Evolutionary conservation across 2,888 invertebrate species (phyloP).

Genomic region (Arge pagana): DNA sequence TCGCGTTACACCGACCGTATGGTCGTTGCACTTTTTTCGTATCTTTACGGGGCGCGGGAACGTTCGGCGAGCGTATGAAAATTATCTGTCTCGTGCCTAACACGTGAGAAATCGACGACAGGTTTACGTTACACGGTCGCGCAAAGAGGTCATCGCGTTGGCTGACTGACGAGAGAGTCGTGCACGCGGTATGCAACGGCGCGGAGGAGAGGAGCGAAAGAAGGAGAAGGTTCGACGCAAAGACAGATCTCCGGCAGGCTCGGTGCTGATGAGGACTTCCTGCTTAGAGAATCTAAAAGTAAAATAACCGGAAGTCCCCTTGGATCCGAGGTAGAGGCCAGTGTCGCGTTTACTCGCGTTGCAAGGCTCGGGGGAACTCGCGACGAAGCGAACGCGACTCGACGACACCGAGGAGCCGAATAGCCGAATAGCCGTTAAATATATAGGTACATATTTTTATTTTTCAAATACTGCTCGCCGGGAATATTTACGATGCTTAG

Average conservation of each 20-base stretch:
- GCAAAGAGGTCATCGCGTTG: neutral
- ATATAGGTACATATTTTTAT: neutral
- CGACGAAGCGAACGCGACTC: neutral
- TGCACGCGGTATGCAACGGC: too few species aligned
- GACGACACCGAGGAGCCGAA: neutral
- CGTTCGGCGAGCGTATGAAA: too few species aligned
- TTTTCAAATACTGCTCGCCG: conserved; percentile 1
- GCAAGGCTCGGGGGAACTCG: neutral
- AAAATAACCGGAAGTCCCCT: conserved; percentile 40
- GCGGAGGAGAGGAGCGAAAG: too few species aligned
- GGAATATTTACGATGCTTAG: conserved; percentile 12
- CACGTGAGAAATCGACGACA: too few species aligned
- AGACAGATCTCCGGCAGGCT: conserved; percentile 28
- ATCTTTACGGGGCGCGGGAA: too few species aligned
- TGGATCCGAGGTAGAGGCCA: conserved; percentile 16
- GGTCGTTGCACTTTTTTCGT: too few species aligned
- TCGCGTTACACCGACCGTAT: conserved; percentile 33
- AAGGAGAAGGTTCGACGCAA: conserved; percentile 23
- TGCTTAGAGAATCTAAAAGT: conserved; percentile 30
- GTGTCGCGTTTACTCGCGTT: neutral
- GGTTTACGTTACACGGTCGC: neutral
- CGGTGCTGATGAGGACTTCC: conserved; percentile 44
- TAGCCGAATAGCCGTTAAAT: neutral
- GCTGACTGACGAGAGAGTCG: neutral
- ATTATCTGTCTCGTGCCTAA: too few species aligned